Conservation (phyloP, 2,888 invertebrate species). For the Platynereis dumerilii region DNA sequence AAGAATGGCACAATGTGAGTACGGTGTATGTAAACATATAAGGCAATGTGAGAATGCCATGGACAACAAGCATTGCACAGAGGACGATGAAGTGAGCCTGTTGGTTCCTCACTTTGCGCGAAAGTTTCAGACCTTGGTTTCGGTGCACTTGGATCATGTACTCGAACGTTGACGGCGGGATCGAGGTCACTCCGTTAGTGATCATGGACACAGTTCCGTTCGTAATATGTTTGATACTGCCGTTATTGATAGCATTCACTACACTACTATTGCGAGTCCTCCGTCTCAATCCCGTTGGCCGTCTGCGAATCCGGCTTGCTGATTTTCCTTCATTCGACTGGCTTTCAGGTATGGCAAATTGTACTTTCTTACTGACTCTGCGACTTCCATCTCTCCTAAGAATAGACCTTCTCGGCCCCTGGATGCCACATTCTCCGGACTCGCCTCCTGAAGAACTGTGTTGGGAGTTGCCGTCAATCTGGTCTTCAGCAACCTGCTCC, state of each 20-base stretch:
- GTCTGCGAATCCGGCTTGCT: neutral
- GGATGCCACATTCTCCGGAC: neutral
- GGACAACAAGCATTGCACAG: neutral
- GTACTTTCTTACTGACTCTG: slow-evolving; percentile 9
- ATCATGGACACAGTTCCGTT: neutral
- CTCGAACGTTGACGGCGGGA: slow-evolving; percentile 2
- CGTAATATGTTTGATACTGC: neutral
- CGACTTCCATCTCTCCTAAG: slow-evolving; percentile 9
- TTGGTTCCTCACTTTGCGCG: neutral
- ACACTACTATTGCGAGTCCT: neutral
- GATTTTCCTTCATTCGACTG: neutral
- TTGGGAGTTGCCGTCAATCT: neutral
- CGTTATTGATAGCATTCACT: neutral
- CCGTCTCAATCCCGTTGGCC: slow-evolving; percentile 1
- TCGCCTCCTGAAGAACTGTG: neutral
- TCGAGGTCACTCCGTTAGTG: slow-evolving; percentile 4
- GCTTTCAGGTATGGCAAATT: slow-evolving; percentile 4
- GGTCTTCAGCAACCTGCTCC: neutral
- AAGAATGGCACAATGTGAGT: neutral
- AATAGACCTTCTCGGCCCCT: slow-evolving; percentile 6
- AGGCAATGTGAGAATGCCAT: neutral
- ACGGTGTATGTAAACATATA: neutral
- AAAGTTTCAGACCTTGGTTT: slow-evolving; percentile 5
- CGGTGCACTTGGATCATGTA: slow-evolving; percentile 8
- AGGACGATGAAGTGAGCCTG: neutral